Percentiles rank a stretch among this genome's conserved stretches.
These are phyloP conservation scores for Dallia pectoralis DNA, from an alignment of 2,797 vertebrate genomes.

Conservation along the genomic window DNA sequence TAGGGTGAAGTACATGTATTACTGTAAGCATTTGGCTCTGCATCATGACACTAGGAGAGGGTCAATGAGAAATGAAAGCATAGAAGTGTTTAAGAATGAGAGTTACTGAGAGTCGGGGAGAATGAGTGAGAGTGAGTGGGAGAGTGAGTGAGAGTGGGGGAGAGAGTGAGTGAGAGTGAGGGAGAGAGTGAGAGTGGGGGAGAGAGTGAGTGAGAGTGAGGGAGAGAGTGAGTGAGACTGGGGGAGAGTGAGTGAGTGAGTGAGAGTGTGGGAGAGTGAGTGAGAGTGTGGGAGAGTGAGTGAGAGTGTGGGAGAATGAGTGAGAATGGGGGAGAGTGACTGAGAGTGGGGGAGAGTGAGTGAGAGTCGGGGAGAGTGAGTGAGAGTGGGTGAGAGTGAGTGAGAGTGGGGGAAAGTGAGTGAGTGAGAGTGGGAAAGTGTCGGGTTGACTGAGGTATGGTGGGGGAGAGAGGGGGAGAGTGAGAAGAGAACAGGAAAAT, in stretches of 20 bases:
- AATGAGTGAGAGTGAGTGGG: background rate
- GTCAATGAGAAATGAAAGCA: conserved; percentile 35
- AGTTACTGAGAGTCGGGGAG: conserved; percentile 12
- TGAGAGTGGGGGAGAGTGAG: conserved; percentile 6
- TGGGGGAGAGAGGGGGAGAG: background rate
- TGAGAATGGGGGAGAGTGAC: conserved; percentile 4
- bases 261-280: background rate
- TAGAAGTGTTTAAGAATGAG: too few relatives aligned
- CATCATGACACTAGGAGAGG: conserved; percentile 2
- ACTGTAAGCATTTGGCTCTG: background rate
- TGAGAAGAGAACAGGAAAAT: conserved; percentile 1
- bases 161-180: background rate
- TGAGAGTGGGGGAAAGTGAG: too few relatives aligned
- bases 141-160: background rate
- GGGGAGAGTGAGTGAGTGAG: background rate
- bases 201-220: background rate
- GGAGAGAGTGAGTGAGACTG: background rate
- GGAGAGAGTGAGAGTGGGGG: too few relatives aligned
- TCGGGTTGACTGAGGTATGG: too few relatives aligned
- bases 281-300: background rate
- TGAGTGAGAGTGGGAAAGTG: conserved; percentile 3
- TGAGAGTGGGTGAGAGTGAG: too few relatives aligned
- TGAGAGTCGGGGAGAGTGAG: too few relatives aligned
- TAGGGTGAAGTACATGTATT: background rate
- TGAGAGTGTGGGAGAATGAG: background rate